Evolutionary conservation across 2,113 vertebrate genomes (phyloP).

Genomic region (Ictalurus punctatus): DNA sequence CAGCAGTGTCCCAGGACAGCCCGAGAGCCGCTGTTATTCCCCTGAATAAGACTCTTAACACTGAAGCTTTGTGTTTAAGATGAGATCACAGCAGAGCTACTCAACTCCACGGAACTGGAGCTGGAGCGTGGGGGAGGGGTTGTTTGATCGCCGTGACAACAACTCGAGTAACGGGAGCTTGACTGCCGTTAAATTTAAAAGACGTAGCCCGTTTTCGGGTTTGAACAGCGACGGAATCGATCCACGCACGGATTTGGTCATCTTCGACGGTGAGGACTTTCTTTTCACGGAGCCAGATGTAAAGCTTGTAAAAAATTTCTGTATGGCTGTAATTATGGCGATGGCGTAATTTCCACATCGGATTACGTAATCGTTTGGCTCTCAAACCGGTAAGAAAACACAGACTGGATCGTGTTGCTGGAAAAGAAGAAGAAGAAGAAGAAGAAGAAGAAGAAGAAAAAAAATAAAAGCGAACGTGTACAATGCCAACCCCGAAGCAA

Average conservation of each 20-base stretch:
- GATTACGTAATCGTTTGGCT: slow-evolving; percentile 17
- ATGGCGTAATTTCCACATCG: neutral
- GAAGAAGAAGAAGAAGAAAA: too few relatives aligned
- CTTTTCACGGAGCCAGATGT: neutral
- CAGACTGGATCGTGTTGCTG: neutral
- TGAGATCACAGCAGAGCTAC: neutral
- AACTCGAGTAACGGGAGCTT: neutral
- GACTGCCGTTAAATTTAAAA: neutral
- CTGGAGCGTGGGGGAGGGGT: neutral
- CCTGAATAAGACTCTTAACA: neutral
- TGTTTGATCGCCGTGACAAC: neutral
- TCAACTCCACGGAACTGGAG: neutral
- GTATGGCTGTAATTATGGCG: neutral
- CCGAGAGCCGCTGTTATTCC: neutral
- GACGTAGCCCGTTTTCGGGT: neutral
- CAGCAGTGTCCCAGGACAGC: neutral
- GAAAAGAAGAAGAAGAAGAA: too few relatives aligned
- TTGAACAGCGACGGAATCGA: neutral
- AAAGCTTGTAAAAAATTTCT: neutral
- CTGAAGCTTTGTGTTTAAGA: neutral
- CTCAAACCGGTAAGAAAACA: neutral
- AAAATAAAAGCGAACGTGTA: neutral
- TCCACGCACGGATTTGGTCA: neutral
- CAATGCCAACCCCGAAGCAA: neutral
- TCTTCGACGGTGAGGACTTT: neutral